These are phyloP conservation scores for Glossophaga mutica DNA, from an alignment of 2,797 vertebrate species.

Conservation along the genomic window DNA sequence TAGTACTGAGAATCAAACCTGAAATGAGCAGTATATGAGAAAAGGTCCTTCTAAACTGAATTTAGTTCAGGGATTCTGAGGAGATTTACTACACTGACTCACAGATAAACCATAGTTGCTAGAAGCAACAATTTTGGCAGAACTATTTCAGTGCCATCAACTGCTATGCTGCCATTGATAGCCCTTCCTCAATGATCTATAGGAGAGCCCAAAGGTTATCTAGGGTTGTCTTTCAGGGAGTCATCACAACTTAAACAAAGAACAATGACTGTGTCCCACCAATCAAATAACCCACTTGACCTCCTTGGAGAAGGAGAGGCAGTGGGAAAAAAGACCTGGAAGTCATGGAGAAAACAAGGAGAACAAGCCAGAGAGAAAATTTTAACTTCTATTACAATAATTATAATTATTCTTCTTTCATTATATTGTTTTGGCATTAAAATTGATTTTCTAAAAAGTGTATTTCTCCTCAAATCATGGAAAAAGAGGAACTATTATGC, in stretches of 20 bases:
- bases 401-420: background rate
- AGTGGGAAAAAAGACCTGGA: background rate
- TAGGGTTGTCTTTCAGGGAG: background rate
- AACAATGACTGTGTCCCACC: no score
- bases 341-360: background rate
- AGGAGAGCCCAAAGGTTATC: background rate
- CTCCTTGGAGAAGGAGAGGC: background rate
- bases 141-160: no score
- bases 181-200: background rate
- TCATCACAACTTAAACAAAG: background rate
- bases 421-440: background rate
- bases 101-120: background rate
- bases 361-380: background rate
- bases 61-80: background rate
- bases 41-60: background rate
- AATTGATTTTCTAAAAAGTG: background rate
- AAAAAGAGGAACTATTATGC: background rate
- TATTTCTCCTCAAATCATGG: background rate
- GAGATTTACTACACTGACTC: rapidly evolving
- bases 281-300: background rate
- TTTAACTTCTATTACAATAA: background rate
- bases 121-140: background rate
- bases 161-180: rapidly evolving
- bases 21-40: background rate
- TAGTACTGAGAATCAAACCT: background rate